Conservation (phyloP, 2,888 invertebrate species). For the Hermaeophaga mercurialis region DNA sequence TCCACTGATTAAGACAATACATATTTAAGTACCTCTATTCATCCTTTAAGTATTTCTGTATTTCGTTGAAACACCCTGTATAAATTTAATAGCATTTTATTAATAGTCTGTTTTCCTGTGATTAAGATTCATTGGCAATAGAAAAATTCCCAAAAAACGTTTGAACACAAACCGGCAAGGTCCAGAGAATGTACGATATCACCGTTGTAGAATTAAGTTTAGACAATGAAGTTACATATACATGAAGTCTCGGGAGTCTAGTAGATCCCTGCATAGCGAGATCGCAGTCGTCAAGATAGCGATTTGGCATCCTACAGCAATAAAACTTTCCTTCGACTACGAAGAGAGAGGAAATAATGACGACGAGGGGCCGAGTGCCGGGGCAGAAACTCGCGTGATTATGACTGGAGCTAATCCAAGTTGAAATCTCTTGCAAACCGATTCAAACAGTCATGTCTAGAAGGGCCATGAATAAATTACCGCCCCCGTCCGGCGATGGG, state of each 20-base stretch:
- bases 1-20: too few relatives aligned
- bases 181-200: background rate
- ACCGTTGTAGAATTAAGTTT: conserved; percentile 3
- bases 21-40: too few relatives aligned
- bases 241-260: conserved; percentile 4
- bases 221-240: background rate
- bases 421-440: conserved; percentile 56
- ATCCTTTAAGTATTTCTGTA: too few relatives aligned
- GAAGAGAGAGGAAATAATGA: conserved; percentile 36
- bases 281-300: conserved; percentile 28
- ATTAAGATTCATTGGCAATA: too few relatives aligned
- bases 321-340: conserved; percentile 39
- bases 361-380: conserved; percentile 6
- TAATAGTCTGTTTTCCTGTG: too few relatives aligned
- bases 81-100: too few relatives aligned
- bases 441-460: conserved; percentile 55
- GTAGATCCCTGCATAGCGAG: conserved; percentile 9
- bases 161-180: background rate
- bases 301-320: conserved; percentile 33
- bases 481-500: conserved; percentile 48
- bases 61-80: too few relatives aligned
- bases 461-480: conserved; percentile 57
- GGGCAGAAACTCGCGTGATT: conserved; percentile 46
- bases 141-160: too few relatives aligned
- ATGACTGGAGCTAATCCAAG: conserved; percentile 56